Conservation (phyloP, 2,797 vertebrate genomes). For the Ispidina lecontei region DNA sequence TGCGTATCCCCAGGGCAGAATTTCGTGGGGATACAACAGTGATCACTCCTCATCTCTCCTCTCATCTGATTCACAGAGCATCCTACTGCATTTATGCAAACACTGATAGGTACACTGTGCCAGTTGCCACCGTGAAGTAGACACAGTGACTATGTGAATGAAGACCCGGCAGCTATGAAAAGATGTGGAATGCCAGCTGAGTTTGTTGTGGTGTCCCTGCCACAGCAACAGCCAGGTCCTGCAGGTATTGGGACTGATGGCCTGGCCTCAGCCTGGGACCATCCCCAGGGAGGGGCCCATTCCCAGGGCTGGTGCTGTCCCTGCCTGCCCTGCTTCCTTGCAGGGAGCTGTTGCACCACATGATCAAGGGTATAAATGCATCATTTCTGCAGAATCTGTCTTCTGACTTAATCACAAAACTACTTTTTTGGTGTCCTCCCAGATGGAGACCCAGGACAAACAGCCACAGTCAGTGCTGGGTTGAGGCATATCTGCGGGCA, state of each 20-base stretch:
- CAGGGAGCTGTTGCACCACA: not conserved
- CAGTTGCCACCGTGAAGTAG: not conserved
- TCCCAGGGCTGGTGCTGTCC: not conserved
- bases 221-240: not conserved
- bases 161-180: not conserved
- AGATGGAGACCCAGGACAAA: not conserved
- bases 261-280: not conserved
- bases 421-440: not conserved
- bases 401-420: not conserved
- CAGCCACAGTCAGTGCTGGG: not conserved
- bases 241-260: not conserved
- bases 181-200: not conserved
- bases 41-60: not conserved
- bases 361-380: not conserved
- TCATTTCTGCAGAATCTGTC: not conserved
- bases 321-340: rapidly evolving
- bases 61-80: not conserved
- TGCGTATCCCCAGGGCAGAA: not conserved
- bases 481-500: not conserved
- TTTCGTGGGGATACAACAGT: not conserved
- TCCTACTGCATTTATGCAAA: not conserved
- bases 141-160: not conserved
- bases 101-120: not conserved
- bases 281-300: not conserved
- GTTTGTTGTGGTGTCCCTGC: not conserved